These are phyloP conservation scores for Ceratosolen solmsi DNA, from an alignment of 1,140 invertebrate species.

Conservation along the genomic window DNA sequence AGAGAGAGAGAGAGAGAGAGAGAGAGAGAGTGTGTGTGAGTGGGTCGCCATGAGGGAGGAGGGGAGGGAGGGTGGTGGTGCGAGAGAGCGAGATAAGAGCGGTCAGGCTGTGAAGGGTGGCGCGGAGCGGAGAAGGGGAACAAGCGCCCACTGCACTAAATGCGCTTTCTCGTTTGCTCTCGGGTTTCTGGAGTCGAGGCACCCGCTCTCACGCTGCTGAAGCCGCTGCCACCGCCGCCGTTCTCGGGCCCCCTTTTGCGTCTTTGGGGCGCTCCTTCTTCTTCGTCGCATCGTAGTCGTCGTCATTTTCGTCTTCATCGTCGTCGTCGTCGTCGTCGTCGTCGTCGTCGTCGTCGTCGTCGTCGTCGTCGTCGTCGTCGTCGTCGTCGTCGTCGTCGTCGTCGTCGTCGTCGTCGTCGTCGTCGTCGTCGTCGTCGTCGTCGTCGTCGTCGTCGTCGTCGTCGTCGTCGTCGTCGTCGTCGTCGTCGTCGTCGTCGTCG, in stretches of 20 bases:
- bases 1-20: constrained; percentile 49
- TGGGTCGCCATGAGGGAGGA: constrained; percentile 43
- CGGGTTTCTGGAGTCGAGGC: constrained; percentile 55
- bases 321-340: no score
- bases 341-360: no score
- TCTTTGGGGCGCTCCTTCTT: constrained; percentile 35
- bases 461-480: no score
- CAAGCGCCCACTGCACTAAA: constrained; percentile 67
- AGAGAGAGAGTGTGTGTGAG: constrained; percentile 36
- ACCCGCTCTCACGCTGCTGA: constrained; percentile 67
- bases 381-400: no score
- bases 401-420: no score
- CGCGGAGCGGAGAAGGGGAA: constrained; percentile 42
- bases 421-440: no score
- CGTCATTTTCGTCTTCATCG: no score
- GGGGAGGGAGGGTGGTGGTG: not conserved
- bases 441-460: no score
- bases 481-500: no score
- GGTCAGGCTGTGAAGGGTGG: constrained; percentile 23
- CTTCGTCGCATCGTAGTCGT: not conserved
- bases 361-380: no score
- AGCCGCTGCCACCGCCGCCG: constrained; percentile 47
- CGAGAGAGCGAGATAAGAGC: constrained; percentile 37
- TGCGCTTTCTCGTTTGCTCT: constrained; percentile 54
- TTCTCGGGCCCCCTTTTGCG: constrained; percentile 54